Percentiles rank a stretch among this genome's conserved stretches.
These are phyloP conservation scores for Dicycla oo DNA, from an alignment of 2,888 invertebrate genomes.

Conservation along the genomic window DNA sequence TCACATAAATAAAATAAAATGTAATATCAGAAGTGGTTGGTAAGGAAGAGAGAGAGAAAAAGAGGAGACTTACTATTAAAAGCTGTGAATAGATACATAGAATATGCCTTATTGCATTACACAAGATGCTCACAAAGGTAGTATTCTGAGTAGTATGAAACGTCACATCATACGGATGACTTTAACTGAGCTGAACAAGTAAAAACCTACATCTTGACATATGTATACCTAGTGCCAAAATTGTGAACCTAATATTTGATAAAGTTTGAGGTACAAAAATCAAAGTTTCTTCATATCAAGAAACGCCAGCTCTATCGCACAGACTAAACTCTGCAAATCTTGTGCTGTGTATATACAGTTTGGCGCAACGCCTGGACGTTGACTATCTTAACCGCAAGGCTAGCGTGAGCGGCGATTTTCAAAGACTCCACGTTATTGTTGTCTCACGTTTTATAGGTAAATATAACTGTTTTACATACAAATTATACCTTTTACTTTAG, in stretches of 20 bases:
- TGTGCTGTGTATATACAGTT: constrained; percentile 72
- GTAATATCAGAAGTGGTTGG: neutral
- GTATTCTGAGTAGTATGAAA: neutral
- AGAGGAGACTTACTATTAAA: neutral
- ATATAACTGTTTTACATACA: constrained; percentile 51
- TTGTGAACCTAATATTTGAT: neutral
- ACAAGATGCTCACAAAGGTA: neutral
- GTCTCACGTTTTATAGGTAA: constrained; percentile 55
- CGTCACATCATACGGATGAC: neutral
- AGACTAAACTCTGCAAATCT: constrained; percentile 71
- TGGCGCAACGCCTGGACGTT: constrained; percentile 67
- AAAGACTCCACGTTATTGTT: constrained; percentile 62
- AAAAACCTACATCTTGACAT: neutral
- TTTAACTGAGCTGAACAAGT: neutral
- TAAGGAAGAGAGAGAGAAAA: neutral
- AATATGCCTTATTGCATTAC: neutral
- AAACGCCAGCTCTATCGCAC: constrained; percentile 60
- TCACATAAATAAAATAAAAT: neutral
- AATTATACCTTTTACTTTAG: constrained; percentile 26
- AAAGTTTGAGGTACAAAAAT: neutral
- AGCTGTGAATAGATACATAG: neutral
- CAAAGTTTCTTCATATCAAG: neutral
- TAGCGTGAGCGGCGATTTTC: constrained; percentile 65
- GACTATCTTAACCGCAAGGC: constrained; percentile 69
- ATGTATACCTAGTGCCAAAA: neutral